Evolutionary conservation across 2,113 vertebrate species (phyloP), one percentile per base, ranked within the genome.

Genomic region (Nerophis ophidion): DNA sequence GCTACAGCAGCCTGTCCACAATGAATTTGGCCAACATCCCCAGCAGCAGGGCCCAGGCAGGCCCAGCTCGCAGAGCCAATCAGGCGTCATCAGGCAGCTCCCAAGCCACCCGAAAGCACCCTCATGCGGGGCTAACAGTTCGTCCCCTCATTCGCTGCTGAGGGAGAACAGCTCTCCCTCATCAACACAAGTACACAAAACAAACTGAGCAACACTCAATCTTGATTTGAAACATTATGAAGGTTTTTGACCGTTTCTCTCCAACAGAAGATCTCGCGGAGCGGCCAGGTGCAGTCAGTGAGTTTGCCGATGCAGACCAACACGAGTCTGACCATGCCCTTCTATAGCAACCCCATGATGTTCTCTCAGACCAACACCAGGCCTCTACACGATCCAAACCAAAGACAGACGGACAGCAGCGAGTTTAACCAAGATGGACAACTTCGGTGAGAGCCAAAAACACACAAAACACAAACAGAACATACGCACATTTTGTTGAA

Each of bases 341-440:
- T 93, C 68, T 94, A 88, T 81, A 92, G 76, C 83, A 92, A 88
- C 71, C 86, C 90, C 48, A 55, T 92, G 90, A 85, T 89, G 76
- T 91, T 93, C 71, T 82, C 92, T 1, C 91, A 90, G 16, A n/a
- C 81, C 1, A 89, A 84, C 58, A 71, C 83, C 2, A 19, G 84
- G 13, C 11, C 86, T 6, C 65, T 81, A 77, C 82, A 83, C 7
- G 91, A 91, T 0, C 5, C 84, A 60, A 83, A 82, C 0, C 91
- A 92, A 68, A 89, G 88, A 85, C 88, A 89, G 4, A 58, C 82
- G 0, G 76, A 85, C 14, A 16, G 63, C 14, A 16, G 63, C 7
- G 84, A 90, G 54, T 90, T 83, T 77, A 87, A 42, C 72, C 90
- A 89, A 70, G 91, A 91, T 6, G 88, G 84, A 81, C 92, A 87